These are phyloP conservation scores for Diglossa brunneiventris DNA, from an alignment of 2,113 vertebrate species.

Conservation along the genomic window DNA sequence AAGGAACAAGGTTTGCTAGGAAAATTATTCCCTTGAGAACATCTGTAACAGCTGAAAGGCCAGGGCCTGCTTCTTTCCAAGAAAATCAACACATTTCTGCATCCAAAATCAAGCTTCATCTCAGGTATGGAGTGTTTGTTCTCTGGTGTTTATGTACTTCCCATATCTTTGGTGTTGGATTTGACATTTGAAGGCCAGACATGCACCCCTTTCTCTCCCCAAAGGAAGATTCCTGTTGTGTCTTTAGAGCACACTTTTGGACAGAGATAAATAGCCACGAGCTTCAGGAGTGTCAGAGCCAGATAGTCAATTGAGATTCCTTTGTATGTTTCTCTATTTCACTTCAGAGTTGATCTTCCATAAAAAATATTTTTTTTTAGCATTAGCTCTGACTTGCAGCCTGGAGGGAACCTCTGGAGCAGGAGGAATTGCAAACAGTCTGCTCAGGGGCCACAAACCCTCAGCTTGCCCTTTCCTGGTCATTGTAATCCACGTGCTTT, in stretches of 20 bases:
- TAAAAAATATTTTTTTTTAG: neutral
- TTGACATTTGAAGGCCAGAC: neutral
- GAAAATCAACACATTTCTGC: slow-evolving; percentile 27
- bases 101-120: neutral
- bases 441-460: neutral
- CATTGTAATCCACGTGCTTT: rapidly evolving
- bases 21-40: slow-evolving; percentile 13
- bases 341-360: slow-evolving; percentile 10
- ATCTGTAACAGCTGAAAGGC: slow-evolving; percentile 17
- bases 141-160: neutral
- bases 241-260: slow-evolving; percentile 29
- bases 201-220: neutral
- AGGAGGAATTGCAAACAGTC: neutral
- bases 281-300: neutral
- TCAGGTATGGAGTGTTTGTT: slow-evolving; percentile 8
- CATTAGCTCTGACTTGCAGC: neutral
- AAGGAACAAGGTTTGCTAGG: slow-evolving; percentile 29
- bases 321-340: neutral
- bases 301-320: neutral
- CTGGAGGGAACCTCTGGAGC: neutral
- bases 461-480: rapidly evolving
- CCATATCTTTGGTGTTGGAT: neutral
- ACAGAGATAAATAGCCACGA: neutral
- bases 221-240: neutral
- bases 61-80: slow-evolving; percentile 3